Percentiles rank a stretch among this genome's conserved stretches.
Evolutionary conservation across 2,888 invertebrate species (phyloP).

Genomic region (Acronicta psi): DNA sequence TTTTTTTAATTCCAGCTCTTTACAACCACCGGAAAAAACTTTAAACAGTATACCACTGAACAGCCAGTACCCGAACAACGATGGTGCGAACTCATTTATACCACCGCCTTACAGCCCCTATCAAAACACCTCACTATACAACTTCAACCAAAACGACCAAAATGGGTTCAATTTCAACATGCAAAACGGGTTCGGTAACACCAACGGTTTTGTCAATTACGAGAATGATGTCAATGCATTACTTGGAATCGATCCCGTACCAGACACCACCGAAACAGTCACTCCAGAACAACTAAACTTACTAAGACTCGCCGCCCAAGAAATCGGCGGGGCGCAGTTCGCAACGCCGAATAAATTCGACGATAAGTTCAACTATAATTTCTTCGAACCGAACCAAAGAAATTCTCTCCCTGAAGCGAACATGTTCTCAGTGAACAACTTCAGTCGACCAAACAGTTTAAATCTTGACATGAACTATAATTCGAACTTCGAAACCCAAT

Average conservation of each 20-base stretch:
- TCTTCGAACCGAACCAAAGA: slow-evolving; percentile 85
- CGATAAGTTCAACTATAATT: slow-evolving; percentile 79
- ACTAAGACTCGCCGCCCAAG: slow-evolving; percentile 85
- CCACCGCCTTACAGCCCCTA: slow-evolving; percentile 71
- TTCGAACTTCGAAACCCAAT: slow-evolving; percentile 69
- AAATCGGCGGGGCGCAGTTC: slow-evolving; percentile 85
- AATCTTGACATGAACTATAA: slow-evolving; percentile 80
- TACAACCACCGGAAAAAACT: slow-evolving; percentile 80
- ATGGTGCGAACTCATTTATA: slow-evolving; percentile 67
- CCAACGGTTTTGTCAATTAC: slow-evolving; percentile 79
- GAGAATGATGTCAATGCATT: slow-evolving; percentile 76
- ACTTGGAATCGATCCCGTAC: slow-evolving; percentile 74
- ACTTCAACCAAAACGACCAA: slow-evolving; percentile 74
- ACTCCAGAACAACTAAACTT: slow-evolving; percentile 84
- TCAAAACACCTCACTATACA: slow-evolving; percentile 73
- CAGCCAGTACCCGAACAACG: slow-evolving; percentile 74
- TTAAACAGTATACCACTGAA: slow-evolving; percentile 69
- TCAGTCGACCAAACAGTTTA: slow-evolving; percentile 78
- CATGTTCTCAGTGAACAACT: slow-evolving; percentile 74
- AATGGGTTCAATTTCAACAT: slow-evolving; percentile 76
- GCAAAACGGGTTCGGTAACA: slow-evolving; percentile 74
- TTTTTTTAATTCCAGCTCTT: slow-evolving; percentile 69
- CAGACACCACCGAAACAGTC: slow-evolving; percentile 71
- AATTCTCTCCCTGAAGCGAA: slow-evolving; percentile 81
- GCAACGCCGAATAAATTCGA: slow-evolving; percentile 77